Evolutionary conservation across 2,113 vertebrate species (phyloP), one percentile per base, ranked within the genome.

Genomic region (Cheilinus undulatus): DNA sequence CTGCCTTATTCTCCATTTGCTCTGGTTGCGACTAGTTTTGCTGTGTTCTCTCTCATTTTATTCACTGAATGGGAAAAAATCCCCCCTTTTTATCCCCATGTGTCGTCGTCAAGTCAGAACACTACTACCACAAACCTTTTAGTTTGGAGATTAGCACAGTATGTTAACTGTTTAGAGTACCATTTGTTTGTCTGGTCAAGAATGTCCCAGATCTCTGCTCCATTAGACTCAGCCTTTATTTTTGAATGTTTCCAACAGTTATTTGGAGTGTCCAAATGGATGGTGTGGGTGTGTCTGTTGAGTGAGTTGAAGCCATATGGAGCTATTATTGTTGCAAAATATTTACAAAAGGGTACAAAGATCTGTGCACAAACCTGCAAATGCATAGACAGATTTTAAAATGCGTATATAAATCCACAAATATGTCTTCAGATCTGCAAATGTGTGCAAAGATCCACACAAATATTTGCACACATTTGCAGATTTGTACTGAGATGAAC

Each of bases 1-100:
- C n/a, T 73, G 72, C 28, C 27, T 56, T 61, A 54, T 58, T 69
- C 45, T 70, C 7, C 7, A 19, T 78, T 57, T 61, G 19, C 12
- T 61, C 4, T 60, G 50, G 17, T 76, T 64, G 32, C 22, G n/a
- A n/a, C n/a, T n/a, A n/a, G 5, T 66, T 27, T 60, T 63, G 61
- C 46, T 2, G 48, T 66, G 19, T 19, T 30, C 10, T 49, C 13
- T 61, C 51, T 76, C 60, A 46, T 49, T 57, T 42, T 11, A 71
- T 68, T 50, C 38, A 49, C 5, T 22, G 24, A 27, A 46, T 14
- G 12, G 1, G 4, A 53, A 42, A 53, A 68, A 32, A 12, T 26
- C 7, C 36, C 3, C 10, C 36, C n/a, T 40, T 2, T 40, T 40
- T 40, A 14, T 40, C 12, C 38, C 13, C 10, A 40, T 15, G 7